Conservation (phyloP, 2,888 invertebrate genomes). For the Galeruca laticollis region DNA sequence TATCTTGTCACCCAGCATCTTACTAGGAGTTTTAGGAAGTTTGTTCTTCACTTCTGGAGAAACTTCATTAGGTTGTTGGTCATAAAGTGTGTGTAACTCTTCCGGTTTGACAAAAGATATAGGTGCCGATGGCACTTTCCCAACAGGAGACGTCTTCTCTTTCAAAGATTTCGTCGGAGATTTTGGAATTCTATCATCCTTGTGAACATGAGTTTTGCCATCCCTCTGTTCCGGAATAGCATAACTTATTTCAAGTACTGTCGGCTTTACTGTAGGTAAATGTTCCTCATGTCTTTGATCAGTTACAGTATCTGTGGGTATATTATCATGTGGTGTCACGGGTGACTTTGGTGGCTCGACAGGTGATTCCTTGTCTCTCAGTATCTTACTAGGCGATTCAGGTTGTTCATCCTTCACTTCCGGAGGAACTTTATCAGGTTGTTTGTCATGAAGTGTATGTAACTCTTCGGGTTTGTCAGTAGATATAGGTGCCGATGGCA, state of each 20-base stretch:
- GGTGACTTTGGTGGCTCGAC: not conserved
- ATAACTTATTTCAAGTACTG: not conserved
- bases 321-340: not conserved
- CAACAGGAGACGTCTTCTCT: not conserved
- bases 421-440: too few species aligned
- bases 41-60: too few species aligned
- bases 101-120: not conserved
- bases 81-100: not conserved
- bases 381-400: not conserved
- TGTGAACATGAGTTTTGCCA: not conserved
- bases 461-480: not conserved
- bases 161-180: not conserved
- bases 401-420: not conserved
- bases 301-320: not conserved
- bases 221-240: not conserved
- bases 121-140: not conserved
- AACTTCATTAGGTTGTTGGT: not conserved
- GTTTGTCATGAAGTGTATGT: not conserved
- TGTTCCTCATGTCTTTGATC: not conserved
- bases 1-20: not conserved
- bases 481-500: not conserved
- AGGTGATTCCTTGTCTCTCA: not conserved
- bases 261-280: not conserved
- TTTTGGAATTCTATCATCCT: not conserved
- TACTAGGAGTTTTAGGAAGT: not conserved